Evolutionary conservation across 2,888 invertebrate species (phyloP), one percentile per base, ranked within the genome.

Genomic region (Lasioglossum pauxillum): DNA sequence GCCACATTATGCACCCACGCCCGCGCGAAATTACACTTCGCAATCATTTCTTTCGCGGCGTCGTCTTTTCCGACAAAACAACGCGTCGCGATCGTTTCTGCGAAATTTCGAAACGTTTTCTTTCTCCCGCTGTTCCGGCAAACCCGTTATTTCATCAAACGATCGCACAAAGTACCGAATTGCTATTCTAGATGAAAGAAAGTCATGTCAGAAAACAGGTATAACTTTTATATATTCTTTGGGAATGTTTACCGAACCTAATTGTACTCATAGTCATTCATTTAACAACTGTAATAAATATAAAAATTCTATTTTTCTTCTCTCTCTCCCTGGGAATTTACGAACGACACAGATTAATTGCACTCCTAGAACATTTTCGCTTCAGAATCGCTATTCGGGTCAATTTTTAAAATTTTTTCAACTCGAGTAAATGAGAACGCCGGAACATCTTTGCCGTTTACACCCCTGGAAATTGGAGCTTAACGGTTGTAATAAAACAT

Each of bases 1-100:
- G 80, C 73, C 71, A 75, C 75, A 84, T 88, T 84, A 86, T 84
- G 81, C 86, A 73, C 88, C 88, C 87, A 88, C 88, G 88, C 86
- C 76, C 80, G 86, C 80, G 49, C 75, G 78, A 82, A 88, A 87
- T 88, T 88, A 81, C 84, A 67, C 80, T 67, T 75, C 57, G 49
- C 69, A 73, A 71, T 85, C 53, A 64, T 73, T 87, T 80, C 87
- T 87, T 85, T 82, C 76, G 78, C 85, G 75, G 67, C 82, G 80
- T 72, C 82, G 80, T 72, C 78, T 80, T 69, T 84, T 81, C 75
- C 73, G 81, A 72, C n/a, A 64, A 75, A 72, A 53, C 53, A 23
- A 23, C 27, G 35, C 31, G 71, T 75, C 49, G 77, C 16, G 23
- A 10, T 23, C 14, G 57, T 60, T 74, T 38, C 38, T 74, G 67